phyloP scores from a whole-genome alignment of 2,888 invertebrate genomes.

The Abrostola triplasia region DNA sequence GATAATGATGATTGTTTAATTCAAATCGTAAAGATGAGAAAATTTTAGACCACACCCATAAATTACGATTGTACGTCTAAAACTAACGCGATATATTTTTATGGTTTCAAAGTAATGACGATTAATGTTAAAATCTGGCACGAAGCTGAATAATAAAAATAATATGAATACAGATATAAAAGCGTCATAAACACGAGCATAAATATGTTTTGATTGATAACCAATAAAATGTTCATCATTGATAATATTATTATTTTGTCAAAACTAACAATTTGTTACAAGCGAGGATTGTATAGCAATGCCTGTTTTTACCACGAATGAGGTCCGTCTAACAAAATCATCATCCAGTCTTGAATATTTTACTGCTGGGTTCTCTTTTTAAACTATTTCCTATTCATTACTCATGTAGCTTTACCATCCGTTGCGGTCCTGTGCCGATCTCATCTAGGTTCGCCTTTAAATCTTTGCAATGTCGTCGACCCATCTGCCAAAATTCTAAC shows the following conservation, averaged over 20 bases:
- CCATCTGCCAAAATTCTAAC: too few relatives aligned
- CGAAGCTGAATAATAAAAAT: conserved; percentile 29
- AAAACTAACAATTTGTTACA: conserved; percentile 21
- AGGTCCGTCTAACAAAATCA: too few relatives aligned
- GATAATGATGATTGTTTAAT: too few relatives aligned
- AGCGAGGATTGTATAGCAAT: neutral
- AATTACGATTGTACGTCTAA: conserved; percentile 19
- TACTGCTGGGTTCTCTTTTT: too few relatives aligned
- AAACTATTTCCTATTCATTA: too few relatives aligned
- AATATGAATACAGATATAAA: conserved; percentile 22
- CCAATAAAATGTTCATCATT: conserved; percentile 29
- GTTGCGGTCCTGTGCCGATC: too few relatives aligned
- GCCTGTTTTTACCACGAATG: neutral
- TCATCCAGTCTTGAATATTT: too few relatives aligned
- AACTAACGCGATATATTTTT: conserved; percentile 11
- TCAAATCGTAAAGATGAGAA: too few relatives aligned
- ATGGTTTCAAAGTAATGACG: conserved; percentile 16
- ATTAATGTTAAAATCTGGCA: conserved; percentile 25
- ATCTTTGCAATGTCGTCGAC: too few relatives aligned
- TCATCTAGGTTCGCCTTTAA: too few relatives aligned
- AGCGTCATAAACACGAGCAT: conserved; percentile 22
- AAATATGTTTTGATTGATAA: conserved; percentile 37
- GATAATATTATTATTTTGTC: conserved; percentile 26
- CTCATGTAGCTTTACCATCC: too few relatives aligned
- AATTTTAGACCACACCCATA: conserved; percentile 3